A percentile compares a stretch with the other conserved stretches of the same genome.
These are phyloP conservation scores for Gallirallus australis DNA, from an alignment of 2,797 vertebrate species.

Conservation along the genomic window DNA sequence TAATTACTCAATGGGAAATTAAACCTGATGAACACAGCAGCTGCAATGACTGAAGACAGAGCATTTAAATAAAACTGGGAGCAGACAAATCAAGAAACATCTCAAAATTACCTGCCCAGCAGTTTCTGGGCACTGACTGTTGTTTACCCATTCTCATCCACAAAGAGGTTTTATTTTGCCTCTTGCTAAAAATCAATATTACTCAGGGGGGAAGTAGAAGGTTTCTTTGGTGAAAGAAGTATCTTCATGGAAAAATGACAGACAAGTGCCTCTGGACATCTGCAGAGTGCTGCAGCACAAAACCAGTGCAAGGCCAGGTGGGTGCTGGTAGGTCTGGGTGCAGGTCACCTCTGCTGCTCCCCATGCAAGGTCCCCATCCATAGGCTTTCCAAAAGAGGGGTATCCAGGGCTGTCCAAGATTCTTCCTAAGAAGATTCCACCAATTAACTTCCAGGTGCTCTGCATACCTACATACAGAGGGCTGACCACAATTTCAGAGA, in stretches of 20 bases:
- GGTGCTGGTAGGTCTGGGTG: not conserved
- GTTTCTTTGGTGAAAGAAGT: not conserved
- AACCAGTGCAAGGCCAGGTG: not conserved
- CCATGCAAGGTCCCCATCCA: not conserved
- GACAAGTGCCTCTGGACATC: not conserved
- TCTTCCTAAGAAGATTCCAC: not conserved
- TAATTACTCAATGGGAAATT: conserved; percentile 24
- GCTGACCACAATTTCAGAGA: not conserved
- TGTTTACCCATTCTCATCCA: not conserved
- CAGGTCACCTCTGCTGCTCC: not conserved
- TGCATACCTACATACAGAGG: not conserved
- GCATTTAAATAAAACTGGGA: not conserved
- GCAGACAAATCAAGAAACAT: not conserved
- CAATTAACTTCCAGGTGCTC: not conserved
- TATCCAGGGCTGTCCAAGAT: not conserved
- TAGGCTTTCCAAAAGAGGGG: not conserved
- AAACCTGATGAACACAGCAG: not conserved
- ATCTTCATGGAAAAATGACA: not conserved
- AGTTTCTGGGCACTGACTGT: not conserved
- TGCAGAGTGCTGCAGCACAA: not conserved
- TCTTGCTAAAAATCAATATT: not conserved
- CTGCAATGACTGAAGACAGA: not conserved
- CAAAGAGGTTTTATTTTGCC: not conserved
- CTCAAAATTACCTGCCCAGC: not conserved
- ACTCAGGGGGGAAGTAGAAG: not conserved